Percentiles rank a stretch among this genome's conserved stretches.
phyloP scores from a whole-genome alignment of 2,113 vertebrate species.

The Phainopepla nitens region DNA sequence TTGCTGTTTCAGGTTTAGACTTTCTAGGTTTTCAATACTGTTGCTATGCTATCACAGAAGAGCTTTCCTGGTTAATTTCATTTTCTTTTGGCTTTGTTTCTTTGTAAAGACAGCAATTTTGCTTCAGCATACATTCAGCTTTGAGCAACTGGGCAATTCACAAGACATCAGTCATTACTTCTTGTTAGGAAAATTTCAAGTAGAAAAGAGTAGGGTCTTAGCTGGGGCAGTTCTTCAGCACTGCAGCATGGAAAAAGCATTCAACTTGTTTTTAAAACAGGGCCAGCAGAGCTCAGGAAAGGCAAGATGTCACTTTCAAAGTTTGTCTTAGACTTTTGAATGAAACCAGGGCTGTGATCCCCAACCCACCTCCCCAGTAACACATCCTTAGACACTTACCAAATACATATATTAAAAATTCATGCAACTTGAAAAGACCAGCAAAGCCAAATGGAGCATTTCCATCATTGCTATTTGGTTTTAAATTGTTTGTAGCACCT shows the following conservation, averaged over 20 bases:
- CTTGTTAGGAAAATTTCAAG: neutral
- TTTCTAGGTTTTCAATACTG: neutral
- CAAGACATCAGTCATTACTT: neutral
- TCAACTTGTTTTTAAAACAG: neutral
- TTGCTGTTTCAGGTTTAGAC: neutral
- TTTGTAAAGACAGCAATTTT: neutral
- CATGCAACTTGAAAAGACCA: neutral
- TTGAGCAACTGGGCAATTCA: neutral
- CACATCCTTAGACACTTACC: neutral
- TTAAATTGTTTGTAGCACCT: neutral
- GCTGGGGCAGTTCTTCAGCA: neutral
- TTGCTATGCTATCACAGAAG: neutral
- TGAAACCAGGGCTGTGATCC: neutral
- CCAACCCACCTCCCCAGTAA: neutral
- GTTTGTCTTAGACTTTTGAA: neutral
- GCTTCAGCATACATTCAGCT: neutral
- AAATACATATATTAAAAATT: neutral
- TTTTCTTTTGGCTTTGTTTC: neutral
- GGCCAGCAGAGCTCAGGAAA: neutral
- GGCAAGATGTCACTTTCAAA: neutral
- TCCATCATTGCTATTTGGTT: neutral
- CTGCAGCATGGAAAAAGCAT: neutral
- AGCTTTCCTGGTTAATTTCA: neutral
- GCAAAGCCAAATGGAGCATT: neutral
- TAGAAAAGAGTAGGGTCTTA: neutral